A percentile compares a stretch with the other conserved stretches of the same genome.
phyloP scores from a whole-genome alignment of 2,113 vertebrate genomes.

The Accipiter cooperii region DNA sequence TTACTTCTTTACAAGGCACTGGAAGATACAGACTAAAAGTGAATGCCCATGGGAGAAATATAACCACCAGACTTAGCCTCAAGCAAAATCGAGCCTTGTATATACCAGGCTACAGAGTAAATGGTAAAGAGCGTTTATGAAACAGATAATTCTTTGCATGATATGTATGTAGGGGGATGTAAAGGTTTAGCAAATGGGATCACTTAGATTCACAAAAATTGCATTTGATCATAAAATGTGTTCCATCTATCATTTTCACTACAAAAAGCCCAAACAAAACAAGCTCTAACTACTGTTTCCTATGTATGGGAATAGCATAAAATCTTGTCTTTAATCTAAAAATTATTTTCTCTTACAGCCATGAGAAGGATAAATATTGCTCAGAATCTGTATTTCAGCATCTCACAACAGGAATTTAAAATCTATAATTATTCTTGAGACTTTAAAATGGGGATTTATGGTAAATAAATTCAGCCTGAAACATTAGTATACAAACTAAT shows the following conservation, averaged over 20 bases:
- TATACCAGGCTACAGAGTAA: conserved; percentile 63
- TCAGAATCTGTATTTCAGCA: not conserved
- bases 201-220: not conserved
- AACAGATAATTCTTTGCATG: not conserved
- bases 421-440: not conserved
- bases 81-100: conserved; percentile 32
- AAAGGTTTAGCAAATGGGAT: not conserved
- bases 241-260: not conserved
- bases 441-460: not conserved
- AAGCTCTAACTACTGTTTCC: not conserved
- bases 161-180: not conserved
- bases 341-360: not conserved
- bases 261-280: not conserved
- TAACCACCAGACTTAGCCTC: not conserved
- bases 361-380: not conserved
- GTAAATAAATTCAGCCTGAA: not conserved
- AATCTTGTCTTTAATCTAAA: not conserved
- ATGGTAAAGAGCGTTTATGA: conserved; percentile 52
- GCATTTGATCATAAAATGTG: not conserved
- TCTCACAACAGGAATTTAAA: not conserved
- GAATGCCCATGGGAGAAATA: conserved; percentile 15
- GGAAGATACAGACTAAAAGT: conserved; percentile 75
- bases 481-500: not conserved
- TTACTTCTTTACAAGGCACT: conserved; percentile 30
- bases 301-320: not conserved